Evolutionary conservation across 35 echinoderm and acorn worm genomes (phyloP).

Genomic region (Heliocidaris tuberculata): DNA sequence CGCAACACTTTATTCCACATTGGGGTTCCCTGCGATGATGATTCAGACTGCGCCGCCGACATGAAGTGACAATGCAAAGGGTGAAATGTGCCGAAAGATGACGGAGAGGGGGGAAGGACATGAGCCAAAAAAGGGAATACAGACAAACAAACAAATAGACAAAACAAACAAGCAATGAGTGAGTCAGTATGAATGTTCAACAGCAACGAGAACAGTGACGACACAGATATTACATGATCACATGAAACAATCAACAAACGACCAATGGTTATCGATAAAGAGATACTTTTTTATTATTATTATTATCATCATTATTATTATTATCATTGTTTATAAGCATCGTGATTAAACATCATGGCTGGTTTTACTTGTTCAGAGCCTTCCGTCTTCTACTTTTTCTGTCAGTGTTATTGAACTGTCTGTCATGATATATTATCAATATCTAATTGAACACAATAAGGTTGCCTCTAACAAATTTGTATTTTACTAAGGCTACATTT

Average conservation of each 20-base stretch:
- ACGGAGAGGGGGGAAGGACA: not conserved
- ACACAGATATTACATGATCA: not conserved
- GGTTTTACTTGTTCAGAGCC: too few relatives aligned
- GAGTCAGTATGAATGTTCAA: not conserved
- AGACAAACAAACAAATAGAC: not conserved
- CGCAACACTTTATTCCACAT: constrained; percentile 26
- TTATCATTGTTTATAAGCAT: too few relatives aligned
- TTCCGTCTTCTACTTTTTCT: too few relatives aligned
- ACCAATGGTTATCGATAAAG: not conserved
- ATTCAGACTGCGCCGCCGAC: not conserved
- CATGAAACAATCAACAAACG: not conserved
- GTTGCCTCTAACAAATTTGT: too few relatives aligned
- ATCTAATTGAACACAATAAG: too few relatives aligned
- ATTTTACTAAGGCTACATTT: too few relatives aligned
- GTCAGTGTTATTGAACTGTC: too few relatives aligned
- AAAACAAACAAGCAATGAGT: not conserved
- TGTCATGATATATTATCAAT: too few relatives aligned
- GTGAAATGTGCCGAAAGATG: constrained; percentile 3
- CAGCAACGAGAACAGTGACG: not conserved
- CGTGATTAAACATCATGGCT: too few relatives aligned
- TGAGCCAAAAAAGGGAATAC: not conserved
- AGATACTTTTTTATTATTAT: not conserved
- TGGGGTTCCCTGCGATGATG: not conserved
- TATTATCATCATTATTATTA: too few relatives aligned
- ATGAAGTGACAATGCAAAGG: not conserved